Evolutionary conservation across 1,140 invertebrate species (phyloP).

Genomic region (Protaetia brevitarsis): DNA sequence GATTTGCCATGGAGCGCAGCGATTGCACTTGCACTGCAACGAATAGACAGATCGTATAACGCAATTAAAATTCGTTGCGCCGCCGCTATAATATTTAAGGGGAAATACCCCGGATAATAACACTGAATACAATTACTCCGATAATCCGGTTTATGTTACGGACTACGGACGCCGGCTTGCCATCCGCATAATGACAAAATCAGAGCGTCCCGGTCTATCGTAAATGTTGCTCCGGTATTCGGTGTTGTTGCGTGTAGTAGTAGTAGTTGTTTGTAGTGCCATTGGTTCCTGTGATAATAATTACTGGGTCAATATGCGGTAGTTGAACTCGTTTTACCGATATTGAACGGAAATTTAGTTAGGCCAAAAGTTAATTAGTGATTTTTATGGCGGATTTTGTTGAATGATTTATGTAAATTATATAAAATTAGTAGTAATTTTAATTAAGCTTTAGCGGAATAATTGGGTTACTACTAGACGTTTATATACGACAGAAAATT

Average conservation of each 20-base stretch:
- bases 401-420: background rate
- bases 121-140: background rate
- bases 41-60: background rate
- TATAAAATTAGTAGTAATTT: too few relatives aligned
- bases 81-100: background rate
- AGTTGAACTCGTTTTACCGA: background rate
- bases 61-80: background rate
- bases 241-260: background rate
- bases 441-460: too few relatives aligned
- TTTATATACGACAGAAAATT: too few relatives aligned
- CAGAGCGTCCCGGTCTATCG: background rate
- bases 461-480: too few relatives aligned
- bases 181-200: background rate
- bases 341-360: background rate
- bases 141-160: background rate
- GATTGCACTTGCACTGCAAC: background rate
- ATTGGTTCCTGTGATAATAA: background rate
- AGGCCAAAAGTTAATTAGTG: background rate
- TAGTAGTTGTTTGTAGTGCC: too few relatives aligned
- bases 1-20: background rate
- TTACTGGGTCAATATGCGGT: background rate
- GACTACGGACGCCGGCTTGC: background rate
- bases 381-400: background rate
- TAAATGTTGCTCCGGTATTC: background rate
- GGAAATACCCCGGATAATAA: background rate